Base-by-base conservation (phyloP, 2,113 vertebrate genomes). In the Psettodes erumei region DNA sequence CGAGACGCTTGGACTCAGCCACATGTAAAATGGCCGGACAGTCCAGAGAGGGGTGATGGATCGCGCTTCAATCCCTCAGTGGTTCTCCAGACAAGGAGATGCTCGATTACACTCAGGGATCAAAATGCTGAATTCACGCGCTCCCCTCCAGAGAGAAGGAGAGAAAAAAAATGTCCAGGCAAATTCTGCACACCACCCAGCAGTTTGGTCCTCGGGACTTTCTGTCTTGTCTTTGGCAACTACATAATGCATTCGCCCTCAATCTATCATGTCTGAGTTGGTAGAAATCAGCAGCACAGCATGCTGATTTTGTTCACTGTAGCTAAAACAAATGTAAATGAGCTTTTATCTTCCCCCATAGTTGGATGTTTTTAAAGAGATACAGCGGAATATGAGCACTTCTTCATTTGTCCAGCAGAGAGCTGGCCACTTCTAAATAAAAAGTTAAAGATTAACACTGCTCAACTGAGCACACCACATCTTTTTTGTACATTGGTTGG, bases 101-200 rank as follows among this genome's bases (percentile, higher is more conserved):
- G 88, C 88, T 91, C 81, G 65, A 91, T 91, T 88, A 91, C 84
- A 65, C 85, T 73, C 75, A 30, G 76, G 81, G 90, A 92, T 91
- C 87, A 90, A 86, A 88, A 86, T 83, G 86, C 86, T 85, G 86
- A 92, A 90, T 81, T 88, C 85, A 86, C 86, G 79, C 78, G 75
- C 75, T 66, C 61, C 28, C 68, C 75, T 71, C 51, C 42, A 23
- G 68, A 55, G 66, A 62, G 53, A 38, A 9, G 25, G 15, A 68
- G 55, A 47, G 51, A 43, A 13, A 23, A 64, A 37, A 43, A 70
- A 62, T n/a, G 64, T 68, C 80, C 66, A 23, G 70, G 51, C 33
- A 71, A 21, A 70, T 67, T 77, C 71, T 82, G 62, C 45, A 59
- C 37, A 40, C 45, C 54, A 48, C 13, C 75, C 62, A 32, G 61